These are phyloP conservation scores for Torymus texanus DNA, from an alignment of 2,888 invertebrate species.

Conservation along the genomic window DNA sequence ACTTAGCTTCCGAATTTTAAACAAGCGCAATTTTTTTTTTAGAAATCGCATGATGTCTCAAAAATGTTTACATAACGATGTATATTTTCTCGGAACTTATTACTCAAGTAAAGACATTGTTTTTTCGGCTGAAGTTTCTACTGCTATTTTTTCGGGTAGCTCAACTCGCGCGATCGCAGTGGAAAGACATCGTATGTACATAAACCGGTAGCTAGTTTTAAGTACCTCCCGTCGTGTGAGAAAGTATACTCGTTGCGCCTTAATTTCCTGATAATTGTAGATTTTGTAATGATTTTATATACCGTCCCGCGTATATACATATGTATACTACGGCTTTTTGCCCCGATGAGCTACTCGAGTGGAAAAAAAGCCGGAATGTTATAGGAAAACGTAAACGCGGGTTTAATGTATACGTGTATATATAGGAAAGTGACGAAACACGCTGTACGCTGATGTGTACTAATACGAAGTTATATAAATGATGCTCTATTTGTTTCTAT, in stretches of 20 bases:
- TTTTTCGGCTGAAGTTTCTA: conserved; percentile 27
- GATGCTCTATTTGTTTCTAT: too few relatives aligned
- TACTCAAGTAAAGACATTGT: conserved; percentile 18
- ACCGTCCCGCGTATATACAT: too few relatives aligned
- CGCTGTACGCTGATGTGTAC: too few relatives aligned
- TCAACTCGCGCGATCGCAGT: background rate
- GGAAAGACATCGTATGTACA: background rate
- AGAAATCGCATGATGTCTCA: background rate
- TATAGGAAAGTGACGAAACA: too few relatives aligned
- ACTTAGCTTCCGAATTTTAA: conserved; percentile 15
- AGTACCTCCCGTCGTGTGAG: background rate
- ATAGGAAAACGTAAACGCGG: too few relatives aligned
- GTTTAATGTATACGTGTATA: too few relatives aligned
- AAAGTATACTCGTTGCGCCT: conserved; percentile 23
- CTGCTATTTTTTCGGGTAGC: background rate
- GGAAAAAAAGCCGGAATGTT: too few relatives aligned
- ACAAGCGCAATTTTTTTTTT: background rate
- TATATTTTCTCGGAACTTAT: conserved; percentile 30
- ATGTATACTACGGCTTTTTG: too few relatives aligned
- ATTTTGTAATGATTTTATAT: conserved; percentile 11
- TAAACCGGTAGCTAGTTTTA: conserved; percentile 11
- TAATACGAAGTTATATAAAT: too few relatives aligned
- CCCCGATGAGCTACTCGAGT: too few relatives aligned
- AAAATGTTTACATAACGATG: conserved; percentile 14
- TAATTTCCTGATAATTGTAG: conserved; percentile 23